A percentile compares a stretch with the other conserved stretches of the same genome.
Evolutionary conservation across 64 coral and sea anemone genomes (phyloP).

Genomic region (Montipora cactus): DNA sequence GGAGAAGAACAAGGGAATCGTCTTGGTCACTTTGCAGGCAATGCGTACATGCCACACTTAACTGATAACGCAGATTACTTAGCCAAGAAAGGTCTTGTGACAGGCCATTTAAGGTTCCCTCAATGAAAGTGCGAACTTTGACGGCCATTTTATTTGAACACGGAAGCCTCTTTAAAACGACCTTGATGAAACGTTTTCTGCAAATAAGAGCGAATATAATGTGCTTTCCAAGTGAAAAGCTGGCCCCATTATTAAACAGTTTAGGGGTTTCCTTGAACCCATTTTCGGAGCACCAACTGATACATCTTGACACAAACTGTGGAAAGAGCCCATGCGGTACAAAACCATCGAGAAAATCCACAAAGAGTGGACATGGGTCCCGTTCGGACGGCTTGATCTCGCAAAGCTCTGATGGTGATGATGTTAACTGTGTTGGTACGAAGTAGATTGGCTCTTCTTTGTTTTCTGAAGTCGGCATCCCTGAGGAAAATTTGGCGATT

Average conservation of each 20-base stretch:
- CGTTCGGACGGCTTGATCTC: conserved; percentile 9
- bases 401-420: conserved; percentile 26
- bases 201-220: background rate
- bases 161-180: background rate
- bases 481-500: conserved; percentile 28
- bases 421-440: conserved; percentile 50
- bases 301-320: conserved; percentile 42
- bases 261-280: background rate
- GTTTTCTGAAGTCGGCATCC: background rate
- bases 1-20: conserved; percentile 34
- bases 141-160: background rate
- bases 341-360: conserved; percentile 51
- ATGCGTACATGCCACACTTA: conserved; percentile 23
- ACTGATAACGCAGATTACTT: background rate
- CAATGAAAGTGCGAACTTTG: conserved; percentile 24
- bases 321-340: conserved; percentile 51
- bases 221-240: background rate
- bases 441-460: background rate
- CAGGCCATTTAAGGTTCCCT: background rate
- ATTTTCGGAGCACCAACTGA: conserved; percentile 25
- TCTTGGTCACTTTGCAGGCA: conserved; percentile 1
- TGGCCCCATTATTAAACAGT: background rate
- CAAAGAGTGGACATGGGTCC: conserved; percentile 46
- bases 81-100: conserved; percentile 27
- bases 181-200: conserved; percentile 20